Conservation (phyloP, 2,113 vertebrate genomes). For the Heterotis niloticus region DNA sequence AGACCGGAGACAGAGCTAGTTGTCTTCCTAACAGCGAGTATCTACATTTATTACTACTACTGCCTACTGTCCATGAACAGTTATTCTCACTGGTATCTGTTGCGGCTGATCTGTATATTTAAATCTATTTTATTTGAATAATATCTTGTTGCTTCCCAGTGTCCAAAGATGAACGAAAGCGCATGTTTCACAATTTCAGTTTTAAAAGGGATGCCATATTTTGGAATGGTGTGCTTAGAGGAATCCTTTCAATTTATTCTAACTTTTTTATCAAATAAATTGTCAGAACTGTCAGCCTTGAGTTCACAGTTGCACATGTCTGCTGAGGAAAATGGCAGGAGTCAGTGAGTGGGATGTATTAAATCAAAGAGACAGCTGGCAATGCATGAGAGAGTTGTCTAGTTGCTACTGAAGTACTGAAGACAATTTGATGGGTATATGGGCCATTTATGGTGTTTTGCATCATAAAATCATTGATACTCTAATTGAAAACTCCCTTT, state of each 20-base stretch:
- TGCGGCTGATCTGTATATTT: too few relatives aligned
- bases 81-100: too few relatives aligned
- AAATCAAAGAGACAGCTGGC: background rate
- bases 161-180: background rate
- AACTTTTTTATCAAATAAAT: background rate
- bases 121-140: too few relatives aligned
- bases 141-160: background rate
- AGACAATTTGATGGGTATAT: background rate
- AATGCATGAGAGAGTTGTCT: background rate
- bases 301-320: background rate
- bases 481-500: background rate
- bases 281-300: conserved; percentile 3
- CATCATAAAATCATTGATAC: background rate
- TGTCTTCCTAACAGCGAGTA: too few relatives aligned
- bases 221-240: background rate
- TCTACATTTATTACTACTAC: too few relatives aligned
- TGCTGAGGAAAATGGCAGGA: background rate
- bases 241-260: background rate
- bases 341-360: background rate
- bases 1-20: too few relatives aligned
- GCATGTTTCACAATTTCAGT: background rate
- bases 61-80: too few relatives aligned
- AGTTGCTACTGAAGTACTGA: background rate
- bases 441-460: background rate
- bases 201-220: background rate